Evolutionary conservation across 2,797 vertebrate species (phyloP), one percentile per base, ranked within the genome.

Genomic region (Oceanodroma leucorhoa): DNA sequence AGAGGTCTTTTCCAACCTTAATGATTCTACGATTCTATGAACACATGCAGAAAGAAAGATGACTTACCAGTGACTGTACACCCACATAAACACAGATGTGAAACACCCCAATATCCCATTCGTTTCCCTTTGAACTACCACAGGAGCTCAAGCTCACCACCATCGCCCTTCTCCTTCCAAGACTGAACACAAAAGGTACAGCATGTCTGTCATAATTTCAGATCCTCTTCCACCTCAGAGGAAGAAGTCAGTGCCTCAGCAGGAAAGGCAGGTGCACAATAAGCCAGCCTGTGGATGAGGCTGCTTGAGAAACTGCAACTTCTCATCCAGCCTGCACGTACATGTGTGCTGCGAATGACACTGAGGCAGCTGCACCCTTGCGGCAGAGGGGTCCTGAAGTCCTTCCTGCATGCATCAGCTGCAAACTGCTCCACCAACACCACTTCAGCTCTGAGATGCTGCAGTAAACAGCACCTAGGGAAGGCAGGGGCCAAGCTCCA

Each of bases 341-440:
- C 7, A 0, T 2, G 14, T 18, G 16, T 1, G 3, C 40, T 12
- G 14, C 4, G 0, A 11, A 19, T 4, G 34, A 14, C 40, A 26
- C 34, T 1, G 6, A 21, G 16, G 36, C 23, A 65, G 64, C 24
- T 9, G 64, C 55, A 46, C 24, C 24, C 19, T 34, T 7, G 38
- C 66, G 34, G 36, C 27, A 51, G 38, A 38, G 27, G 24, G 15
- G 22, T 65, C 64, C 83, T 40, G n/a, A 46, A 38, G 55, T 24
- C 40, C 40, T 5, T 23, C 58, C 60, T 51, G 27, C 1, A 1
- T 5, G 32, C 43, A 50, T 51, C 76, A 45, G 51, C 43, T 51
- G 51, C 60, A 51, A 29, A 36, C 18, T 6, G 20, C 72, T n/a
- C 45, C 21, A 32, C 32, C 71, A 66, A 2, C 53, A 27, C 38